Percentiles rank a stretch among this genome's conserved stretches.
Evolutionary conservation across 2,888 invertebrate species (phyloP).

Genomic region (Miltochrista miniata): DNA sequence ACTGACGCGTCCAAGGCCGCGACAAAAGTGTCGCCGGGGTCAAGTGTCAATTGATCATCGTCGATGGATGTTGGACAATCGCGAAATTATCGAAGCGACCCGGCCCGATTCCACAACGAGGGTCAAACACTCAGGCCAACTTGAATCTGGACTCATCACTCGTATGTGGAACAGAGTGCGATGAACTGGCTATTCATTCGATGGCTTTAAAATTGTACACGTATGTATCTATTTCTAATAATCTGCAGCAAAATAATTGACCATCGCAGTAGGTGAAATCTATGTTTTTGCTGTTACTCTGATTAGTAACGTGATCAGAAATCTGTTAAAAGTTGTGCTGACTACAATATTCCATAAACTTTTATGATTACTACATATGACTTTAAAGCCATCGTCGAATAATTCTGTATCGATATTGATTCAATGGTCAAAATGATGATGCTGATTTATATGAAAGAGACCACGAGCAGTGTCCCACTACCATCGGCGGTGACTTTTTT

Average conservation of each 20-base stretch:
- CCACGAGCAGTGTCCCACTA: conserved; percentile 49
- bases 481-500: conserved; percentile 49
- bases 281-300: too few species aligned
- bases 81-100: conserved; percentile 59
- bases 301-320: too few species aligned
- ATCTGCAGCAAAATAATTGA: too few species aligned
- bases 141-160: conserved; percentile 64
- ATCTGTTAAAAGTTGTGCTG: too few species aligned
- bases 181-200: conserved; percentile 45
- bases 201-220: conserved; percentile 44
- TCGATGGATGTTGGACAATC: conserved; percentile 74
- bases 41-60: conserved; percentile 76
- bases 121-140: conserved; percentile 74
- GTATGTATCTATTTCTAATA: too few species aligned
- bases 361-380: too few species aligned
- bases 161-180: conserved; percentile 58
- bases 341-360: too few species aligned
- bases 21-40: conserved; percentile 68
- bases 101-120: conserved; percentile 68
- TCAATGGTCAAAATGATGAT: too few species aligned
- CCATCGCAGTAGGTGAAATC: too few species aligned
- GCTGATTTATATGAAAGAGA: too few species aligned
- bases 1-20: conserved; percentile 71
- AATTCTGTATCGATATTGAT: too few species aligned
- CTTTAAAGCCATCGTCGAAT: too few species aligned